phyloP scores from a whole-genome alignment of 2,888 invertebrate species.

The Tetheella fluctuosa region DNA sequence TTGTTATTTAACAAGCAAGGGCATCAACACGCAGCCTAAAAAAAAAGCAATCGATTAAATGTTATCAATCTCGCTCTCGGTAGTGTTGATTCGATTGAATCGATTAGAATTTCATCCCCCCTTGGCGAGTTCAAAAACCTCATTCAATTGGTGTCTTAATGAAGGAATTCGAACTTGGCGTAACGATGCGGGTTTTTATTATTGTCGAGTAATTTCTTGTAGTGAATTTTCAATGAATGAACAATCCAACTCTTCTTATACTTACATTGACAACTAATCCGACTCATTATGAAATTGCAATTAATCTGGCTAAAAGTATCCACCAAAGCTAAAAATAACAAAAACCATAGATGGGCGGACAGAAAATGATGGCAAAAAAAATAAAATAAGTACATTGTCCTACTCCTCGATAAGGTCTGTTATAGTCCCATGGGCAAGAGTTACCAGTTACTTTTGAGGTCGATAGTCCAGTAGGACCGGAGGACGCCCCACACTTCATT shows the following conservation, averaged over 20 bases:
- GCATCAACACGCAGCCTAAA: not conserved
- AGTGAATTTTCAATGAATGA: slow-evolving; percentile 47
- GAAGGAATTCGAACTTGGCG: slow-evolving; percentile 57
- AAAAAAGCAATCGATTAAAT: slow-evolving; percentile 42
- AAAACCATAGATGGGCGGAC: too few relatives aligned
- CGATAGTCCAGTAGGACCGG: not conserved
- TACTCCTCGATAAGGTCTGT: too few relatives aligned
- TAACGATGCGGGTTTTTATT: slow-evolving; percentile 64
- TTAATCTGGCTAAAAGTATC: too few relatives aligned
- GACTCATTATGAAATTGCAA: too few relatives aligned
- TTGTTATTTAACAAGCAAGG: not conserved
- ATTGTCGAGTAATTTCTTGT: slow-evolving; percentile 33
- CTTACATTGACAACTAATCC: too few relatives aligned
- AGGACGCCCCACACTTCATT: not conserved
- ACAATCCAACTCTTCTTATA: slow-evolving; percentile 18
- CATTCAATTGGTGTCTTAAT: slow-evolving; percentile 65
- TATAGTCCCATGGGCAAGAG: not conserved
- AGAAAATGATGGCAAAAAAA: too few relatives aligned
- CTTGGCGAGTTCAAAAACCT: slow-evolving; percentile 63
- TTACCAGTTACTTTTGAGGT: not conserved
- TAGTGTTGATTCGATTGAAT: slow-evolving; percentile 56
- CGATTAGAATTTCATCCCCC: slow-evolving; percentile 66
- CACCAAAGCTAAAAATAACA: too few relatives aligned
- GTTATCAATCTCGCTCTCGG: slow-evolving; percentile 34
- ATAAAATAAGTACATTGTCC: too few relatives aligned